These are phyloP conservation scores for Heteractis magnifica DNA, from an alignment of 92 coral and sea anemone species.

Conservation along the genomic window DNA sequence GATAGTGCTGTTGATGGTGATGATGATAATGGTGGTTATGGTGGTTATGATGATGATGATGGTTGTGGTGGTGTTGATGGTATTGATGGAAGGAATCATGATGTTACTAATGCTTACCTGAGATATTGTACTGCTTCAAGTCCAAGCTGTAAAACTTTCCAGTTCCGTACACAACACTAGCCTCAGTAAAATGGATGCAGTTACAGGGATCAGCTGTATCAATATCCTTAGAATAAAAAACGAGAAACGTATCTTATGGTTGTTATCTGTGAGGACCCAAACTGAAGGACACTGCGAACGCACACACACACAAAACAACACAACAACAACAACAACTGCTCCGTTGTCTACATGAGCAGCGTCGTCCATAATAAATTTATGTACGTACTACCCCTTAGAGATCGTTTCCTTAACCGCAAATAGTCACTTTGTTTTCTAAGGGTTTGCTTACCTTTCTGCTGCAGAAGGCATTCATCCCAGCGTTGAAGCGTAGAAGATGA, in stretches of 20 bases:
- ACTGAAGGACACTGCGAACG: too few relatives aligned
- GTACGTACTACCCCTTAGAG: not conserved
- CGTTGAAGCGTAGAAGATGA: slow-evolving; percentile 78
- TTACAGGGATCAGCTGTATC: slow-evolving; percentile 97
- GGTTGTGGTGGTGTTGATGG: not conserved
- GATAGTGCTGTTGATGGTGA: not conserved
- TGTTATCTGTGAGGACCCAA: not conserved
- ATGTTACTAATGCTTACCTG: slow-evolving; percentile 51
- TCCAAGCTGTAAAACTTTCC: slow-evolving; percentile 89
- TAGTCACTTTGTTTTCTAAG: not conserved
- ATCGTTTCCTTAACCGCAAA: not conserved
- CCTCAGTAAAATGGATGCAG: slow-evolving; percentile 82
- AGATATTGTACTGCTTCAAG: slow-evolving; percentile 75
- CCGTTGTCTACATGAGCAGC: too few relatives aligned
- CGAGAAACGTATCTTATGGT: not conserved
- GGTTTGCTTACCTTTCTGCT: slow-evolving; percentile 72
- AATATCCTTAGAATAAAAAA: slow-evolving; percentile 62
- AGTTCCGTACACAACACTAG: slow-evolving; percentile 88
- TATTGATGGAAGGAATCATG: not conserved
- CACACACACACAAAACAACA: too few relatives aligned
- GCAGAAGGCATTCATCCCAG: slow-evolving; percentile 86
- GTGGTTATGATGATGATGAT: not conserved
- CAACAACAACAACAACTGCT: too few relatives aligned
- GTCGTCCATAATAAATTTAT: too few relatives aligned
- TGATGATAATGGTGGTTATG: not conserved